A percentile compares a stretch with the other conserved stretches of the same genome.
phyloP scores from a whole-genome alignment of 2,797 vertebrate genomes.

The Sciurus vulgaris region DNA sequence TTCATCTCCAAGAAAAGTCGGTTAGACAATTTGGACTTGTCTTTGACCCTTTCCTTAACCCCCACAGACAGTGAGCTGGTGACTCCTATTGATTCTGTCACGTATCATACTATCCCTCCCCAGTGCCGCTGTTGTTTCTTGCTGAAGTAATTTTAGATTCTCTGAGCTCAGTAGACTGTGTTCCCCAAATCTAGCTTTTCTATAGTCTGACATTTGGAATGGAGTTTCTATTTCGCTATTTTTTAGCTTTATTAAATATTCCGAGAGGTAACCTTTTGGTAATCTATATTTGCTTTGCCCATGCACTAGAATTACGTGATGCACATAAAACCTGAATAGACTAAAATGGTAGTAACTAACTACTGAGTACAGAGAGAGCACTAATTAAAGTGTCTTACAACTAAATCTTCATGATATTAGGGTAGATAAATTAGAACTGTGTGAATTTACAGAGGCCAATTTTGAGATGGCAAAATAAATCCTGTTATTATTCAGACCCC shows the following conservation, averaged over 20 bases:
- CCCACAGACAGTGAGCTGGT: neutral
- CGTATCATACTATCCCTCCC: neutral
- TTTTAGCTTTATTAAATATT: conserved; percentile 73
- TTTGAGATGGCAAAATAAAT: conserved; percentile 77
- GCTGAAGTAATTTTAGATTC: conserved; percentile 32
- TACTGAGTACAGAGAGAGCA: conserved; percentile 46
- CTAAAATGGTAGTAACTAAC: conserved; percentile 75
- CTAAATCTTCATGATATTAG: conserved; percentile 71
- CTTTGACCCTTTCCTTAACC: neutral
- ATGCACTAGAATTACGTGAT: conserved; percentile 68
- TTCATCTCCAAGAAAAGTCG: neutral
- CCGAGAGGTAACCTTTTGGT: conserved; percentile 76
- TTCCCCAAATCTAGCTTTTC: conserved; percentile 34
- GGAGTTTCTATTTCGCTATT: conserved; percentile 62
- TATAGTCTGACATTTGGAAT: conserved; percentile 57
- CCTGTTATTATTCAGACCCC: conserved; percentile 67
- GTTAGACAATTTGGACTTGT: neutral
- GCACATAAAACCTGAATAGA: conserved; percentile 50
- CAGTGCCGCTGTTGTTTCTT: neutral
- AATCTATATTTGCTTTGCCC: conserved; percentile 74
- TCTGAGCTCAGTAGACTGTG: neutral
- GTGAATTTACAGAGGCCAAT: conserved; percentile 71
- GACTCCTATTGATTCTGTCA: neutral
- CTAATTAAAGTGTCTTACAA: conserved; percentile 81
- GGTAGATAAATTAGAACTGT: conserved; percentile 77